Evolutionary conservation across 2,888 invertebrate species (phyloP).

Genomic region (Cataglyphis albicans): DNA sequence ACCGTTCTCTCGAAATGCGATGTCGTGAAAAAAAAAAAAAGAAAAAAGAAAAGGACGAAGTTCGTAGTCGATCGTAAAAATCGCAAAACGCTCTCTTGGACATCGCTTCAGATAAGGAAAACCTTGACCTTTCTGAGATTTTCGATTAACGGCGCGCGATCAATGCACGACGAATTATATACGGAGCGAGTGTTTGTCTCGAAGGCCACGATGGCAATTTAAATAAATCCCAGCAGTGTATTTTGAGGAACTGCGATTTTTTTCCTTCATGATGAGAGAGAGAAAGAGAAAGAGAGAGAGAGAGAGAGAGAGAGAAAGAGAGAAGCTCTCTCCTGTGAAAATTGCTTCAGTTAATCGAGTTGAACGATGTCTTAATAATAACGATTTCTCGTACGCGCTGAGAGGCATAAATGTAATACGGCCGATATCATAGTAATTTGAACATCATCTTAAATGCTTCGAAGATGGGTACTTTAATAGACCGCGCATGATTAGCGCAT

Average conservation of each 20-base stretch:
- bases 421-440: constrained; percentile 45
- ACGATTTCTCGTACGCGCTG: constrained; percentile 31
- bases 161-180: constrained; percentile 21
- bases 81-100: constrained; percentile 36
- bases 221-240: constrained; percentile 2
- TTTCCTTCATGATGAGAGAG: not conserved
- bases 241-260: constrained; percentile 19
- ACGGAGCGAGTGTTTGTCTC: not conserved
- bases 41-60: constrained; percentile 15
- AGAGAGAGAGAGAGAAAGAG: no score
- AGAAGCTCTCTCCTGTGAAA: constrained; percentile 20
- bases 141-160: constrained; percentile 59
- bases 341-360: constrained; percentile 36
- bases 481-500: constrained; percentile 37
- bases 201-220: constrained; percentile 30
- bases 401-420: constrained; percentile 38
- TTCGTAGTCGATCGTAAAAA: constrained; percentile 65
- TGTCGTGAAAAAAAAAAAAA: constrained; percentile 3
- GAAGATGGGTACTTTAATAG: constrained; percentile 41
- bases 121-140: constrained; percentile 70
- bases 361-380: constrained; percentile 50
- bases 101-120: constrained; percentile 60
- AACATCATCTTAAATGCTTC: constrained; percentile 47
- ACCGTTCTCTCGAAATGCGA: constrained; percentile 20
- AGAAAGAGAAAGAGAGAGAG: not conserved